Percentiles rank a stretch among this genome's conserved stretches.
phyloP scores from a whole-genome alignment of 1,140 invertebrate species.

The Eciton burchellii region DNA sequence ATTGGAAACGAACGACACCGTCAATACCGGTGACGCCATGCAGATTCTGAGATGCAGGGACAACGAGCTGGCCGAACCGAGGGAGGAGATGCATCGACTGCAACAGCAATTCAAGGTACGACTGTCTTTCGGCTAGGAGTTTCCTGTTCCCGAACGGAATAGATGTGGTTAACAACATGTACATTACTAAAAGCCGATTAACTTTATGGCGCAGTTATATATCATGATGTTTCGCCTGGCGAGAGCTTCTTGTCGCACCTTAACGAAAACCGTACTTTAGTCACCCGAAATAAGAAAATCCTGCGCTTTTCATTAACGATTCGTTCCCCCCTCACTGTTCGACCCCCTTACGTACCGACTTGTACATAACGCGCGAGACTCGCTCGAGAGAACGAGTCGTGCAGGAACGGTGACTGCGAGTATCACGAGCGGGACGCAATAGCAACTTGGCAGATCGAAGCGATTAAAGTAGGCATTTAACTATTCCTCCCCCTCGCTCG shows the following conservation, averaged over 20 bases:
- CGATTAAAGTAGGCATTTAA: conserved; percentile 46
- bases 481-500: conserved; percentile 9
- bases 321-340: conserved; percentile 11
- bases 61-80: conserved; percentile 82
- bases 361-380: conserved; percentile 29
- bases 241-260: conserved; percentile 68
- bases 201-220: conserved; percentile 77
- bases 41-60: conserved; percentile 81
- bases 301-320: conserved; percentile 53
- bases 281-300: conserved; percentile 26
- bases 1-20: conserved; percentile 85
- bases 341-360: not conserved
- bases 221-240: conserved; percentile 74
- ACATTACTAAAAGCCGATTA: conserved; percentile 77
- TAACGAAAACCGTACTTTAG: conserved; percentile 13
- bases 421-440: conserved; percentile 35
- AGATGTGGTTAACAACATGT: conserved; percentile 79
- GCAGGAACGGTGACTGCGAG: conserved; percentile 14
- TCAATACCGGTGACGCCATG: conserved; percentile 78
- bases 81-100: conserved; percentile 84
- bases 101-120: conserved; percentile 83
- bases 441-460: conserved; percentile 13
- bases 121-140: not conserved
- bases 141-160: conserved; percentile 57
- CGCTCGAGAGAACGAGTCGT: not conserved